A percentile compares a stretch with the other conserved stretches of the same genome.
Evolutionary conservation across 2,888 invertebrate genomes (phyloP).

Genomic region (Scaptomyza reducta): DNA sequence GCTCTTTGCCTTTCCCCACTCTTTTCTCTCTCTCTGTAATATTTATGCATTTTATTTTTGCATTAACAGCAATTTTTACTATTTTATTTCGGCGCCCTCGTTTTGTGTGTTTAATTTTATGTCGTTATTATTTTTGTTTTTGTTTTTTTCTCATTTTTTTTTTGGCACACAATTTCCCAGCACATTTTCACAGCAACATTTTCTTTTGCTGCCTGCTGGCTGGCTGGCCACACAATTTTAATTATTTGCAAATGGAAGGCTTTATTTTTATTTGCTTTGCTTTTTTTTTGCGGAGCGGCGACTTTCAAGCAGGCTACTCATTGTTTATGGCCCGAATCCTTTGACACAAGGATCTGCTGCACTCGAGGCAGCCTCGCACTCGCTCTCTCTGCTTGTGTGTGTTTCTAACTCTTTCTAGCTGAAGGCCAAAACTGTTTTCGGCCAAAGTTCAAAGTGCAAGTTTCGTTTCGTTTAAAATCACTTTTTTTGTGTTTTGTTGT

Average conservation of each 20-base stretch:
- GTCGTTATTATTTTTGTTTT: constrained; percentile 29
- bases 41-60: constrained; percentile 37
- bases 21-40: not conserved
- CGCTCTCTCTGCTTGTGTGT: not conserved
- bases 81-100: constrained; percentile 53
- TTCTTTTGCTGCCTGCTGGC: constrained; percentile 20
- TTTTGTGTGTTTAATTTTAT: constrained; percentile 33
- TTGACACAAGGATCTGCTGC: constrained; percentile 52
- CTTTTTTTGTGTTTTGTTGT: constrained; percentile 5
- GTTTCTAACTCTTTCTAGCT: constrained; percentile 7
- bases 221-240: constrained; percentile 63
- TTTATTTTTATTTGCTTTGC: constrained; percentile 8
- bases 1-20: not conserved
- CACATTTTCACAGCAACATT: constrained; percentile 44
- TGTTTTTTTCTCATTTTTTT: constrained; percentile 38
- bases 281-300: not conserved
- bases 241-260: constrained; percentile 66
- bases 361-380: constrained; percentile 14
- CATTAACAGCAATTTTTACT: constrained; percentile 58
- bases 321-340: constrained; percentile 45
- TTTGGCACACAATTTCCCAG: constrained; percentile 60
- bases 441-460: constrained; percentile 59
- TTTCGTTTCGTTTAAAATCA: constrained; percentile 15
- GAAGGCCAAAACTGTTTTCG: constrained; percentile 43
- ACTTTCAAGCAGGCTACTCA: constrained; percentile 36